These are phyloP conservation scores for Cervus canadensis DNA, from an alignment of 2,113 vertebrate species.

Conservation along the genomic window DNA sequence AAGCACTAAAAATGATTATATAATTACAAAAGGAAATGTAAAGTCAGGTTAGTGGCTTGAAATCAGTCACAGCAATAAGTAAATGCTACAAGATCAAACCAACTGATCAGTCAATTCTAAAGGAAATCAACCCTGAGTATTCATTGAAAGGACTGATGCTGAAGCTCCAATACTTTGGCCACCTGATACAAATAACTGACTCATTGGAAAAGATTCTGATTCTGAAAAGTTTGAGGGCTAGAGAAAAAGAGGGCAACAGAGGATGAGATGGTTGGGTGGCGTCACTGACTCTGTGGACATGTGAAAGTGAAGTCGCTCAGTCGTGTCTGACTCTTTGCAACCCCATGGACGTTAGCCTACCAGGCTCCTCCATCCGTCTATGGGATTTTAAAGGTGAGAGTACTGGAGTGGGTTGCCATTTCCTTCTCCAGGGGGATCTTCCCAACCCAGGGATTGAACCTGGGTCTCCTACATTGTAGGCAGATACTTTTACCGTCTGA, in stretches of 20 bases:
- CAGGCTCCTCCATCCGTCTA: background rate
- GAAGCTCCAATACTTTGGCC: background rate
- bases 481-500: background rate
- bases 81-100: background rate
- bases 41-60: background rate
- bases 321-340: background rate
- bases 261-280: background rate
- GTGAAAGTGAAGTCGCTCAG: background rate
- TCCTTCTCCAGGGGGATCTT: background rate
- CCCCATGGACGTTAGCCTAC: background rate
- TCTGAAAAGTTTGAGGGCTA: background rate
- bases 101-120: background rate
- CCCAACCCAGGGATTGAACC: rapidly evolving
- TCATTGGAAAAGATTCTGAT: background rate
- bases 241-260: background rate
- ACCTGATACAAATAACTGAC: background rate
- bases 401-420: background rate
- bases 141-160: background rate
- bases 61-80: background rate
- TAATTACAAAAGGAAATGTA: constrained; percentile 7
- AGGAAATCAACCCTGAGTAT: background rate
- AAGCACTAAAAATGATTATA: background rate
- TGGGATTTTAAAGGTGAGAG: background rate
- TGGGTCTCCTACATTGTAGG: rapidly evolving
- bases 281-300: background rate